Percentiles rank a stretch among this genome's conserved stretches.
Conservation (phyloP, 2,113 vertebrate genomes). For the Saccopteryx bilineata region DNA sequence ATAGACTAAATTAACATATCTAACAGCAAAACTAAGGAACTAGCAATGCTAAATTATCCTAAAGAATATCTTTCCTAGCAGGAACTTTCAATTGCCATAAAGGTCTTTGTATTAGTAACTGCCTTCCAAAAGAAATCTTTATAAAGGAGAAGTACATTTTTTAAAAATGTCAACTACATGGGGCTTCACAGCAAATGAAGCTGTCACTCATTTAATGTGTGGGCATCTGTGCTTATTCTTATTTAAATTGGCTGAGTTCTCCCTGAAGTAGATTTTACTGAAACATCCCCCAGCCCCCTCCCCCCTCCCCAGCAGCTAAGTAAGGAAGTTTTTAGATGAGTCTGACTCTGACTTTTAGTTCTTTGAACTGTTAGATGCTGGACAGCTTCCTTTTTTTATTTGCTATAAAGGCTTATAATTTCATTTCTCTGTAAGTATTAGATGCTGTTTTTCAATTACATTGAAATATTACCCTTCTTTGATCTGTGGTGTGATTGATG, state of each 20-base stretch:
- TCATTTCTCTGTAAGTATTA: not conserved
- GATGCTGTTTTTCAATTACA: not conserved
- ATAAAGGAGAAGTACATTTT: not conserved
- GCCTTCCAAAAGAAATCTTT: conserved; percentile 56
- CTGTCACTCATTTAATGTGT: not conserved
- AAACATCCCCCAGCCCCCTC: not conserved
- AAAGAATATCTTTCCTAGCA: not conserved
- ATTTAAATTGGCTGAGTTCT: conserved; percentile 31
- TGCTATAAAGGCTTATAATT: not conserved
- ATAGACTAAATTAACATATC: conserved; percentile 61
- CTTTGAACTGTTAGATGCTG: not conserved
- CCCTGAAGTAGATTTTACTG: not conserved
- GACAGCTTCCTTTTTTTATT: not conserved
- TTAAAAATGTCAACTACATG: not conserved
- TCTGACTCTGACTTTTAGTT: not conserved
- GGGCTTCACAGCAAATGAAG: conserved; percentile 23
- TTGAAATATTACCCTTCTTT: not conserved
- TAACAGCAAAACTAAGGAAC: conserved; percentile 52
- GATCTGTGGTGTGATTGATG: conserved; percentile 34
- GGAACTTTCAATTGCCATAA: conserved; percentile 60
- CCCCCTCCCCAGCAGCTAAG: not conserved
- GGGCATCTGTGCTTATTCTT: not conserved
- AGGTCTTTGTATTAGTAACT: conserved; percentile 48
- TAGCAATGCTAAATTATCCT: not conserved
- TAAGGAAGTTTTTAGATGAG: not conserved